Conservation (phyloP, 92 coral and sea anemone genomes). For the Paragorgia papillata region DNA sequence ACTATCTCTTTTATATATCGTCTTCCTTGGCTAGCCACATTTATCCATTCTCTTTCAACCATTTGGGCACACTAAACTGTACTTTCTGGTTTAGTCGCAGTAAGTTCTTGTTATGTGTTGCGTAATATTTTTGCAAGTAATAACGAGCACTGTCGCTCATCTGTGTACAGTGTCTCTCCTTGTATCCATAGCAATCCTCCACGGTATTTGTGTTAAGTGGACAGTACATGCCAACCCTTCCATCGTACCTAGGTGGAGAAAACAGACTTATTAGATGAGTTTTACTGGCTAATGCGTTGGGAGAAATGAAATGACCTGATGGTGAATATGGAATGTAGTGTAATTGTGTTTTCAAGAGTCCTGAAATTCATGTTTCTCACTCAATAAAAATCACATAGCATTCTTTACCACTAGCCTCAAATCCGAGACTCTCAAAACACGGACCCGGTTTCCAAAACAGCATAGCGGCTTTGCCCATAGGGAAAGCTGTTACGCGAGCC, state of each 20-base stretch:
- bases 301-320: too few species aligned
- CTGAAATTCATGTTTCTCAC: too few species aligned
- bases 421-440: too few species aligned
- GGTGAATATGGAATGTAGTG: too few species aligned
- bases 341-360: too few species aligned
- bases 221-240: conserved; percentile 65
- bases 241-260: conserved; percentile 63
- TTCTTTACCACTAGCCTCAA: too few species aligned
- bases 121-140: conserved; percentile 90
- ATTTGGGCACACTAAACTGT: conserved; percentile 67
- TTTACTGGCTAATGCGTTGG: too few species aligned
- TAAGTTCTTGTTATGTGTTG: conserved; percentile 86
- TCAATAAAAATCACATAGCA: too few species aligned
- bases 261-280: background rate
- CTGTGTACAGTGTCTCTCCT: conserved; percentile 52
- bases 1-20: too few species aligned
- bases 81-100: conserved; percentile 95
- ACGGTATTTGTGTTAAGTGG: conserved; percentile 55
- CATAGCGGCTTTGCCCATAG: too few species aligned
- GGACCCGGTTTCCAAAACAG: too few species aligned
- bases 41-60: conserved; percentile 34
- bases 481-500: too few species aligned
- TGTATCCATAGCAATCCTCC: conserved; percentile 70
- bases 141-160: conserved; percentile 72
- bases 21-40: background rate